phyloP scores from a whole-genome alignment of 2,113 vertebrate species.

The Istiophorus platypterus region DNA sequence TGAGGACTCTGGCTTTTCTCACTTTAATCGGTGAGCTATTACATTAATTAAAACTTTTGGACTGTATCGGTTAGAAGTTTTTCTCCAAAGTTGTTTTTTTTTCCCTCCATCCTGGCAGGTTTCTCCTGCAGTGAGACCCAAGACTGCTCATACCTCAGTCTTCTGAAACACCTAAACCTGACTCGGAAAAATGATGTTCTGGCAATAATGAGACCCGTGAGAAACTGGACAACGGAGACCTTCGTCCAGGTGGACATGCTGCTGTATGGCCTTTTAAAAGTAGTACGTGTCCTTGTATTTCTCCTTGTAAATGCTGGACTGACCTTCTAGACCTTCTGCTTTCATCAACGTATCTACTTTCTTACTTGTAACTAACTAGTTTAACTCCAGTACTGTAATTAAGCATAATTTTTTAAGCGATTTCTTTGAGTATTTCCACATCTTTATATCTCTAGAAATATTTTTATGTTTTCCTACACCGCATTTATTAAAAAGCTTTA shows the following conservation, averaged over 20 bases:
- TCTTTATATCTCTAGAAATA: too few species aligned
- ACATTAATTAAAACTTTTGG: not conserved
- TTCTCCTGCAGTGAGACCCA: slow-evolving; percentile 26
- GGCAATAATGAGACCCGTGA: slow-evolving; percentile 77
- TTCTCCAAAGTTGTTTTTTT: not conserved
- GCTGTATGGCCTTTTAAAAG: slow-evolving; percentile 78
- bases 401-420: too few species aligned
- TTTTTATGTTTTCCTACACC: too few species aligned
- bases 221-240: slow-evolving; percentile 58
- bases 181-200: slow-evolving; percentile 60
- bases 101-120: not conserved
- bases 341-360: too few species aligned
- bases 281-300: slow-evolving; percentile 62
- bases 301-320: too few species aligned
- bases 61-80: not conserved
- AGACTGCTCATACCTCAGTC: slow-evolving; percentile 81
- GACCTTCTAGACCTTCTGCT: too few species aligned
- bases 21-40: slow-evolving; percentile 55
- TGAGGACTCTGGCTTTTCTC: not conserved
- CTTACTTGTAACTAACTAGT: too few species aligned
- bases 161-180: slow-evolving; percentile 80
- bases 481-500: too few species aligned
- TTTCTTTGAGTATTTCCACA: too few species aligned
- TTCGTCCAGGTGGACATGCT: slow-evolving; percentile 68
- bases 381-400: too few species aligned